Evolutionary conservation across 2,888 invertebrate species (phyloP).

Genomic region (Chymomyza fuscimana): DNA sequence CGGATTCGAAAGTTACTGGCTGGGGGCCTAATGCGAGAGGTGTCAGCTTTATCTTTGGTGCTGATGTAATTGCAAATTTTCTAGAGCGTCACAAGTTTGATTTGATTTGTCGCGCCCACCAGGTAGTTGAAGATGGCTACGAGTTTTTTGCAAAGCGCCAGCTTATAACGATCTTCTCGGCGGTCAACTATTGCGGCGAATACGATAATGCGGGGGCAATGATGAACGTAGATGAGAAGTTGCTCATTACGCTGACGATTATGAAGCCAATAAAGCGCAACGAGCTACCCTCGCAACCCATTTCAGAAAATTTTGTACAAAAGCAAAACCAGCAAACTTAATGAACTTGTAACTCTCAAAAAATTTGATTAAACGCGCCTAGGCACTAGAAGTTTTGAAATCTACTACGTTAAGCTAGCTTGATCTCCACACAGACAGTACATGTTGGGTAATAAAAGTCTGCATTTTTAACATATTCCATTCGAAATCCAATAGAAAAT

Average conservation of each 20-base stretch:
- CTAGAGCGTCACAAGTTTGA: conserved; percentile 96
- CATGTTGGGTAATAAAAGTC: too few species aligned
- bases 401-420: too few species aligned
- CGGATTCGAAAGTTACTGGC: conserved; percentile 96
- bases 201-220: conserved; percentile 97
- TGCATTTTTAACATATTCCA: too few species aligned
- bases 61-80: conserved; percentile 83
- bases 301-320: too few species aligned
- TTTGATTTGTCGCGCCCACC: conserved; percentile 97
- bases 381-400: too few species aligned
- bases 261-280: too few species aligned
- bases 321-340: too few species aligned
- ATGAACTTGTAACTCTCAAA: too few species aligned
- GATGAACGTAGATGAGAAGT: conserved; percentile 98
- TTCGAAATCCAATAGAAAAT: too few species aligned
- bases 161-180: conserved; percentile 97
- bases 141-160: conserved; percentile 99
- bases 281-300: too few species aligned
- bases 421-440: too few species aligned
- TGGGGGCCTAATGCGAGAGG: conserved; percentile 94
- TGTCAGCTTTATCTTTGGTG: conserved; percentile 82
- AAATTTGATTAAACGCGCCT: too few species aligned
- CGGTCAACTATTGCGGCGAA: conserved; percentile 98
- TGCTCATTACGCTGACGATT: conserved; percentile 92
- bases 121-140: conserved; percentile 99